A percentile compares a stretch with the other conserved stretches of the same genome.
phyloP scores from a whole-genome alignment of 2,888 invertebrate species.

The Petrolisthes cinctipes region DNA sequence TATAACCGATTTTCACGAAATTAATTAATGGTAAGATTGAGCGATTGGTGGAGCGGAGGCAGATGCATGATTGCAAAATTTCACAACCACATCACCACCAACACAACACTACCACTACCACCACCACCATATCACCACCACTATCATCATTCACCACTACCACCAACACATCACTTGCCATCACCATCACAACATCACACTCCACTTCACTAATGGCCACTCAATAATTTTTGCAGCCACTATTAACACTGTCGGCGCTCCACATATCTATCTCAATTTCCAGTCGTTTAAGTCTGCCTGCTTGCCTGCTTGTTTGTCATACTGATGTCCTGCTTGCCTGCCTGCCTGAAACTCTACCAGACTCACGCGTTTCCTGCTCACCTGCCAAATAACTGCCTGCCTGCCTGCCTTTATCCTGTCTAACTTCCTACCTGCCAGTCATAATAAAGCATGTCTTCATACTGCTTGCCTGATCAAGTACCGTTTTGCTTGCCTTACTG shows the following conservation, averaged over 20 bases:
- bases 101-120: not conserved
- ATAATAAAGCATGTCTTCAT: no score
- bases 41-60: no score
- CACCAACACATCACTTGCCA: not conserved
- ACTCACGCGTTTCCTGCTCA: no score
- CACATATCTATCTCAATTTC: not conserved
- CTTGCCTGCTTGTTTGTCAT: not conserved
- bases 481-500: not conserved
- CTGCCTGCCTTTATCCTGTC: slow-evolving; percentile 2
- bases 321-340: not conserved
- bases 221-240: not conserved
- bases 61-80: no score
- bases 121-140: not conserved
- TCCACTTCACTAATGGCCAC: not conserved
- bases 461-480: not conserved
- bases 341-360: not conserved
- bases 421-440: not conserved
- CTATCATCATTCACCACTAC: not conserved
- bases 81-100: not conserved
- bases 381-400: not conserved
- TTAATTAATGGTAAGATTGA: no score
- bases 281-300: not conserved
- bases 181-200: not conserved
- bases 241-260: not conserved
- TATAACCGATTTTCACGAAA: no score